A percentile compares a stretch with the other conserved stretches of the same genome.
Conservation (phyloP, 2,797 vertebrate genomes). For the Platalea minor region DNA sequence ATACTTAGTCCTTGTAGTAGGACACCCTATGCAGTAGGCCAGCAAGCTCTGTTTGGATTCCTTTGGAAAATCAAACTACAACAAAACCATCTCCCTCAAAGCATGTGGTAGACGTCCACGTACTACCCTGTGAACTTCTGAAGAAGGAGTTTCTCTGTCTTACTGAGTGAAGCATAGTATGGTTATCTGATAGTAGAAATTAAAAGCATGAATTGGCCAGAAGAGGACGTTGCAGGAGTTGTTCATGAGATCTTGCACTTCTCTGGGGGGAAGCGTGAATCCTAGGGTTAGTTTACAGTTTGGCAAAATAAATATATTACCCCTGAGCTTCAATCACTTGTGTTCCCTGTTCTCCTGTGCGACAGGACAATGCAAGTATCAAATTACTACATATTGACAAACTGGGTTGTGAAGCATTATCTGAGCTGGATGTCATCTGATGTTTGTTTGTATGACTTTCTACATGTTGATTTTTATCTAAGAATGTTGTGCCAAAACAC, state of each 20-base stretch:
- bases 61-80: neutral
- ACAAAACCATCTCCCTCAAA: neutral
- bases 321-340: neutral
- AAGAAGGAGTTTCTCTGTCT: neutral
- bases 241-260: neutral
- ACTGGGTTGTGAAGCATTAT: neutral
- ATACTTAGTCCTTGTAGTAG: neutral
- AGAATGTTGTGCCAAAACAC: neutral
- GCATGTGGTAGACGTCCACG: neutral
- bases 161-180: neutral
- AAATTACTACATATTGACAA: neutral
- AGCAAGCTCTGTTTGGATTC: neutral
- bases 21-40: neutral
- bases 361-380: neutral
- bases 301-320: neutral
- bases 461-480: neutral
- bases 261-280: rapidly evolving
- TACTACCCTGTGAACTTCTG: neutral
- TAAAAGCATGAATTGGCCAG: neutral
- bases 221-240: neutral
- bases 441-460: neutral
- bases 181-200: neutral
- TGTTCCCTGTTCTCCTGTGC: neutral
- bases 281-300: neutral
- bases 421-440: neutral